Conservation (phyloP, 1,140 invertebrate species). For the Frieseomelitta varia region DNA sequence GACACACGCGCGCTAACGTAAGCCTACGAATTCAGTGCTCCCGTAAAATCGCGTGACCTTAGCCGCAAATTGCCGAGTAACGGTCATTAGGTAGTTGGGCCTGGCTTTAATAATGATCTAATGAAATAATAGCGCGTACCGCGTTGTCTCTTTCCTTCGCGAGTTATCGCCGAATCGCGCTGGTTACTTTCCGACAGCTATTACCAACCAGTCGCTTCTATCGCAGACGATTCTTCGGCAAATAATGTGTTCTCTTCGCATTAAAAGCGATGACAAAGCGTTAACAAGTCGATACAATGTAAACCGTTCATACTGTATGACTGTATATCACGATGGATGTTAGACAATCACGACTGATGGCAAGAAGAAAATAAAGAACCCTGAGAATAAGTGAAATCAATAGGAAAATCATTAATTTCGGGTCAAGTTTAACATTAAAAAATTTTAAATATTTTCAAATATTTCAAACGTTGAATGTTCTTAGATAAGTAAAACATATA, state of each 20-base stretch:
- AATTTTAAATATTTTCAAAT: too few relatives aligned
- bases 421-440: too few relatives aligned
- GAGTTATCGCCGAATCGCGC: constrained; percentile 19
- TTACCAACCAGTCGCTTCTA: not conserved
- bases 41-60: constrained; percentile 62
- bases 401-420: too few relatives aligned
- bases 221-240: not conserved
- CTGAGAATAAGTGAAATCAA: too few relatives aligned
- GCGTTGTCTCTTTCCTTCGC: constrained; percentile 56
- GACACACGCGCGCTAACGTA: not conserved
- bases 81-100: constrained; percentile 63
- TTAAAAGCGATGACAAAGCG: not conserved
- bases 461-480: too few relatives aligned
- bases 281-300: not conserved
- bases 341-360: not conserved
- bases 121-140: constrained; percentile 70
- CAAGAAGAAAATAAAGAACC: not conserved
- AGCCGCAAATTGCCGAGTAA: constrained; percentile 64
- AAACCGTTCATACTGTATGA: not conserved
- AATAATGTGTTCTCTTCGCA: not conserved
- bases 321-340: not conserved
- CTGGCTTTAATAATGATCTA: constrained; percentile 72
- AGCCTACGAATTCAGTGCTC: constrained; percentile 34
- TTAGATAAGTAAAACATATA: too few relatives aligned
- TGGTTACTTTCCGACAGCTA: not conserved